A percentile compares a stretch with the other conserved stretches of the same genome.
Evolutionary conservation across 2,113 vertebrate genomes (phyloP).

Genomic region (Gallinago media): DNA sequence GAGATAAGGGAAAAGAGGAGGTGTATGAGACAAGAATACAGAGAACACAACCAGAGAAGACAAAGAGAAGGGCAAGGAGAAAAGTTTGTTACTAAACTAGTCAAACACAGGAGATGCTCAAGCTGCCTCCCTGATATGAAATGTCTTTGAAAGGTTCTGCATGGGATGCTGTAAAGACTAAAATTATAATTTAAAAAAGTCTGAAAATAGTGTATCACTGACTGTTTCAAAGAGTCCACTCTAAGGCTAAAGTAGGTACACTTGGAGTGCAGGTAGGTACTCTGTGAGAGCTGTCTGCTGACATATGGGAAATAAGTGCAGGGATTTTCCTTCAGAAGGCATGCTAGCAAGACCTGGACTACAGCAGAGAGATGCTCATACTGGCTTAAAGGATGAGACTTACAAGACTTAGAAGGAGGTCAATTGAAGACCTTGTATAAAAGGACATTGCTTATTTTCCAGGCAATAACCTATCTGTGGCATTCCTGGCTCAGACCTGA

Average conservation of each 20-base stretch:
- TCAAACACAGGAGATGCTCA: not conserved
- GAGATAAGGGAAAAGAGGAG: conserved; percentile 6
- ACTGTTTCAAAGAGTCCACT: not conserved
- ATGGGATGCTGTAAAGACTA: not conserved
- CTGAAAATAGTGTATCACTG: not conserved
- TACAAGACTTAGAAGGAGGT: not conserved
- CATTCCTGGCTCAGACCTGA: not conserved
- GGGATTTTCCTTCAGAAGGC: not conserved
- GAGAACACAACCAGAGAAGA: conserved; percentile 2
- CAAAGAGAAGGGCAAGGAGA: conserved; percentile 16
- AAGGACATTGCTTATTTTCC: not conserved
- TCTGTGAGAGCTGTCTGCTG: not conserved
- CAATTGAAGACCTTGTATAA: not conserved
- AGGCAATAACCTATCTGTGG: not conserved
- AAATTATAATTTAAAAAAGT: not conserved
- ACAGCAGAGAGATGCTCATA: not conserved
- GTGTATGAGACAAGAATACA: not conserved
- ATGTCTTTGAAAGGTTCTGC: not conserved
- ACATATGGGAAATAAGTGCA: not conserved
- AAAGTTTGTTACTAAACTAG: conserved; percentile 8
- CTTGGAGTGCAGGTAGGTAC: not conserved
- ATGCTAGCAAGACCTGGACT: not conserved
- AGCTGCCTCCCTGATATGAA: not conserved
- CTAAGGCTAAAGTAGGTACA: not conserved
- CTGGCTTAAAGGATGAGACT: not conserved